phyloP scores from a whole-genome alignment of 1,140 invertebrate species.

The Drosophila nikananu region DNA sequence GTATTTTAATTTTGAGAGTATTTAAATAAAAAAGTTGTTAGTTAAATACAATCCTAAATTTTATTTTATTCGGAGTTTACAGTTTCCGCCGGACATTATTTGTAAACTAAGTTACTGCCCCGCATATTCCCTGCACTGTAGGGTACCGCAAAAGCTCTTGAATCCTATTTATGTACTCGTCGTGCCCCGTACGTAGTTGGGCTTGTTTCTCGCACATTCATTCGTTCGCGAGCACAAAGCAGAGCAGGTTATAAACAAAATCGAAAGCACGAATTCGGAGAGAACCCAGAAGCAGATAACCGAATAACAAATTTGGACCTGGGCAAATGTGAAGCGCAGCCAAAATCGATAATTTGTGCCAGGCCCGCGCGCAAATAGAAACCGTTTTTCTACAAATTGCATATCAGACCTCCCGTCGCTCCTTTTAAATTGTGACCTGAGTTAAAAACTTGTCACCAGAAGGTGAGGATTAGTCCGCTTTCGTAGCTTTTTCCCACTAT shows the following conservation, averaged over 20 bases:
- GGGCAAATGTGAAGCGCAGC: slow-evolving; percentile 60
- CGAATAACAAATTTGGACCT: slow-evolving; percentile 54
- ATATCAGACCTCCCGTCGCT: background rate
- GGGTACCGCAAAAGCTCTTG: slow-evolving; percentile 62
- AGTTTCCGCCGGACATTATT: no score
- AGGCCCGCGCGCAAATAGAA: slow-evolving; percentile 38
- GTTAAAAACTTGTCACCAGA: background rate
- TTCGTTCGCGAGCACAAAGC: slow-evolving; percentile 45
- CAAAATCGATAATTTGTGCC: slow-evolving; percentile 79
- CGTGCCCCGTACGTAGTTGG: slow-evolving; percentile 1
- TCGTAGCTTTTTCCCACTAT: background rate
- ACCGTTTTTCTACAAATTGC: slow-evolving; percentile 2
- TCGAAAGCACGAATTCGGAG: slow-evolving; percentile 70
- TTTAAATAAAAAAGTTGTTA: background rate
- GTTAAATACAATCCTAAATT: no score
- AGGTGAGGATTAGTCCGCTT: slow-evolving; percentile 15
- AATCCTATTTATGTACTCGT: slow-evolving; percentile 24
- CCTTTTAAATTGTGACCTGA: background rate
- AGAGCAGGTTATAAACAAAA: slow-evolving; percentile 82
- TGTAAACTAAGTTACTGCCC: background rate
- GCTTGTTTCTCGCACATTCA: slow-evolving; percentile 12
- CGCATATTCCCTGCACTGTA: slow-evolving; percentile 19
- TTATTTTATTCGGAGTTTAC: no score
- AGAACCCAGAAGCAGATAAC: slow-evolving; percentile 46
- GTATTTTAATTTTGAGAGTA: background rate